Evolutionary conservation across 2,888 invertebrate genomes (phyloP).

Genomic region (Entomobrya proxima): DNA sequence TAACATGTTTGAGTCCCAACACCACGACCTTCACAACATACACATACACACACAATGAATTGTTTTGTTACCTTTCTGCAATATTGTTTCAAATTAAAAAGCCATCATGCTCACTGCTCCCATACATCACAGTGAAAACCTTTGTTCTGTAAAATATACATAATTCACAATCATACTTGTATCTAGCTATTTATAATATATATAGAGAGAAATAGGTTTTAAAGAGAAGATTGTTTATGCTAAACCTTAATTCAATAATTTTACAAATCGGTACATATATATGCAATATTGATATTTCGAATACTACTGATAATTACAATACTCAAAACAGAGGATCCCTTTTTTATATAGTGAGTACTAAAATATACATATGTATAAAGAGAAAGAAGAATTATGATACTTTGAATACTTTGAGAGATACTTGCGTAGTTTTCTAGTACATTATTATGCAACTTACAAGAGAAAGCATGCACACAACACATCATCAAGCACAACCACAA

Average conservation of each 20-base stretch:
- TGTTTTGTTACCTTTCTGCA: slow-evolving; percentile 33
- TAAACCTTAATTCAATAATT: too few species aligned
- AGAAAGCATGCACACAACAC: slow-evolving; percentile 49
- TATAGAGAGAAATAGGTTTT: slow-evolving; percentile 6
- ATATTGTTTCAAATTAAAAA: not conserved
- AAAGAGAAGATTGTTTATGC: not conserved
- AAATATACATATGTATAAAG: not conserved
- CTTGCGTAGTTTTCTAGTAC: not conserved
- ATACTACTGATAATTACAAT: not conserved
- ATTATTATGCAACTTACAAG: slow-evolving; percentile 38
- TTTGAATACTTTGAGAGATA: not conserved
- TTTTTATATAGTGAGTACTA: too few species aligned
- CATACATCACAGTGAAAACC: not conserved
- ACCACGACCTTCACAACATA: slow-evolving; percentile 73
- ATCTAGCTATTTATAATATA: not conserved
- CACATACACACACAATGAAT: slow-evolving; percentile 54
- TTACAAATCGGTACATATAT: too few species aligned
- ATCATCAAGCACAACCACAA: slow-evolving; percentile 49
- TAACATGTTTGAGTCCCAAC: slow-evolving; percentile 74
- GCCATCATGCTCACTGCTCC: not conserved
- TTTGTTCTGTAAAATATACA: not conserved
- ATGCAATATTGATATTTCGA: not conserved
- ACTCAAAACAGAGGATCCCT: not conserved
- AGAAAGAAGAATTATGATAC: not conserved
- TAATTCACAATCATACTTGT: not conserved